A percentile compares a stretch with the other conserved stretches of the same genome.
phyloP scores from a whole-genome alignment of 2,888 invertebrate species.

The Conus canariensis region DNA sequence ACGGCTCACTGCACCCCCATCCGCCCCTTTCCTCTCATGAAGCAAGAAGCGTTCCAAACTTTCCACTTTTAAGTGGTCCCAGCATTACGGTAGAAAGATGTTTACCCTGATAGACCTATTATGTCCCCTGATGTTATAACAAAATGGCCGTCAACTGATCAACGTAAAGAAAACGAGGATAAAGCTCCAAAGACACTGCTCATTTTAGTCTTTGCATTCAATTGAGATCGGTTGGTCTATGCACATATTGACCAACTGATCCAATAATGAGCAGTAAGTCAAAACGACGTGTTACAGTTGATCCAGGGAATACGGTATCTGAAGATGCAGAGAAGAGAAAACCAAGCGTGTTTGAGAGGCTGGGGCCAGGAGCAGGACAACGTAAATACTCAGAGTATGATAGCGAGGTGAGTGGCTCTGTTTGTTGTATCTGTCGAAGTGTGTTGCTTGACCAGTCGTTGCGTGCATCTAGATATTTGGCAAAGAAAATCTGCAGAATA shows the following conservation, averaged over 20 bases:
- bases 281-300: constrained; percentile 72
- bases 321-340: constrained; percentile 67
- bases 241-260: not conserved
- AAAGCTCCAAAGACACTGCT: not conserved
- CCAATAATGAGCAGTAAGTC: constrained; percentile 65
- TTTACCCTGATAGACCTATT: too few relatives aligned
- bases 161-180: not conserved
- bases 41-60: too few relatives aligned
- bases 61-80: too few relatives aligned
- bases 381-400: constrained; percentile 52
- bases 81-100: too few relatives aligned
- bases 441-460: not conserved
- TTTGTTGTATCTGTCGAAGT: not conserved
- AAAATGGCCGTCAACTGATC: constrained; percentile 5
- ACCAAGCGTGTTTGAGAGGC: constrained; percentile 73
- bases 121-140: not conserved
- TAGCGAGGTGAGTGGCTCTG: not conserved
- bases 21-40: too few relatives aligned
- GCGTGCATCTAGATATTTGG: not conserved
- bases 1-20: too few relatives aligned
- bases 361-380: constrained; percentile 67
- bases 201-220: not conserved
- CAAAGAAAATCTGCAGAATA: not conserved
- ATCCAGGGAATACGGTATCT: constrained; percentile 60
- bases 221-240: not conserved